Conservation (phyloP, 2,113 vertebrate genomes). For the Scomber scombrus region DNA sequence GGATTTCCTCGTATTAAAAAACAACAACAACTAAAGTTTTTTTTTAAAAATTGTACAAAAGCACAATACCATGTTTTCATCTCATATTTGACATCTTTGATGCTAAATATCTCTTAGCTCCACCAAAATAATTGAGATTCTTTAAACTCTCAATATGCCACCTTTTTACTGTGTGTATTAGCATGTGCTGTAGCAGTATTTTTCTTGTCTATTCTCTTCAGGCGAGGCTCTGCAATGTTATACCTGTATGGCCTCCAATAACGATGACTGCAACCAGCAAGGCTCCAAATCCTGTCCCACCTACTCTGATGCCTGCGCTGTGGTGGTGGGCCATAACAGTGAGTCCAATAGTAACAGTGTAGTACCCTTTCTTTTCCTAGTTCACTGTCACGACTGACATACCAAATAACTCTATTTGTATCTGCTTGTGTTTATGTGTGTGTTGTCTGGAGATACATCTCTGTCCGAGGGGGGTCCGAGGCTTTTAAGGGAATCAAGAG, state of each 20-base stretch:
- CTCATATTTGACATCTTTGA: too few relatives aligned
- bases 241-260: slow-evolving; percentile 90
- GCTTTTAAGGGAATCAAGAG: slow-evolving; percentile 67
- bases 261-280: slow-evolving; percentile 92
- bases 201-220: slow-evolving; percentile 59
- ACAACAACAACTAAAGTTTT: too few relatives aligned
- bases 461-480: slow-evolving; percentile 64
- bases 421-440: background rate
- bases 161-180: background rate
- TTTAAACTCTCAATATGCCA: background rate
- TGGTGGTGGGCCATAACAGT: slow-evolving; percentile 90
- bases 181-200: background rate
- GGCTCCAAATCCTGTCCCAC: slow-evolving; percentile 88
- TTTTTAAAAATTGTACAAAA: too few relatives aligned
- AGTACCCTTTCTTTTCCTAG: slow-evolving; percentile 9
- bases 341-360: slow-evolving; percentile 78
- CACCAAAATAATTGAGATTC: background rate
- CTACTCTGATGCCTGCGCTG: slow-evolving; percentile 89
- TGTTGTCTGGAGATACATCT: slow-evolving; percentile 69
- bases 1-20: background rate
- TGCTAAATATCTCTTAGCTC: too few relatives aligned
- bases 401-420: background rate
- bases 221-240: slow-evolving; percentile 89
- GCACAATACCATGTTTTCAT: too few relatives aligned
- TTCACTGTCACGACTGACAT: background rate